These are phyloP conservation scores for Cephalopachus bancanus DNA, from an alignment of 2,797 vertebrate species.

Conservation along the genomic window DNA sequence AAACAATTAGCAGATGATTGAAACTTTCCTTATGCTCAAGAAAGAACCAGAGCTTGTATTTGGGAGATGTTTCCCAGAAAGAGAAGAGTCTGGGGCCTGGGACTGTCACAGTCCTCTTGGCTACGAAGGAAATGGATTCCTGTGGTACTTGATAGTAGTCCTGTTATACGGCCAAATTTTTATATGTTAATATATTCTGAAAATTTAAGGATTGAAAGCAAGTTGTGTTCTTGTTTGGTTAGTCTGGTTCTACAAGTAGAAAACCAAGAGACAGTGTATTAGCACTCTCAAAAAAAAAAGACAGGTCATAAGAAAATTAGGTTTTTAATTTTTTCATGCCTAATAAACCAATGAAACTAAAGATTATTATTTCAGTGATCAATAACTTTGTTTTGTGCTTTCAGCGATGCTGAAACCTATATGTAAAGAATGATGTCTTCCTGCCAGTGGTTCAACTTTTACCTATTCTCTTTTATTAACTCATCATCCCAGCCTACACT, in stretches of 20 bases:
- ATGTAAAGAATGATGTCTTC: neutral
- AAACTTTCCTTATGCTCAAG: neutral
- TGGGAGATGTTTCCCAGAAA: neutral
- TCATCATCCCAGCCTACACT: conserved; percentile 71
- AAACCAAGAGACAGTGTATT: neutral
- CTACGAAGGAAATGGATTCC: neutral
- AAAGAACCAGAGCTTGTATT: neutral
- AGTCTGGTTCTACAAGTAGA: neutral
- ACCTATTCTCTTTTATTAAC: conserved; percentile 57
- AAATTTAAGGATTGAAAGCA: neutral
- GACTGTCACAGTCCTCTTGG: neutral
- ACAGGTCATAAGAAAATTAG: neutral
- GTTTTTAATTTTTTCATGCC: neutral
- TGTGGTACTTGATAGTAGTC: neutral
- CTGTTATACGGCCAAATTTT: neutral
- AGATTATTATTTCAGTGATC: neutral
- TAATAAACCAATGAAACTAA: neutral
- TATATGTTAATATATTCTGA: neutral
- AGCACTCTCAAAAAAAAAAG: neutral
- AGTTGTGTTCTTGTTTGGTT: neutral
- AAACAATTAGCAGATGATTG: neutral
- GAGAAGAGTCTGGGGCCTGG: neutral
- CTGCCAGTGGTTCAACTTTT: neutral
- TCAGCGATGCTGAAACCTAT: neutral
- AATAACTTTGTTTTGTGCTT: neutral